Conservation (phyloP, 2,797 vertebrate species). For the Anabacerthia variegaticeps region DNA sequence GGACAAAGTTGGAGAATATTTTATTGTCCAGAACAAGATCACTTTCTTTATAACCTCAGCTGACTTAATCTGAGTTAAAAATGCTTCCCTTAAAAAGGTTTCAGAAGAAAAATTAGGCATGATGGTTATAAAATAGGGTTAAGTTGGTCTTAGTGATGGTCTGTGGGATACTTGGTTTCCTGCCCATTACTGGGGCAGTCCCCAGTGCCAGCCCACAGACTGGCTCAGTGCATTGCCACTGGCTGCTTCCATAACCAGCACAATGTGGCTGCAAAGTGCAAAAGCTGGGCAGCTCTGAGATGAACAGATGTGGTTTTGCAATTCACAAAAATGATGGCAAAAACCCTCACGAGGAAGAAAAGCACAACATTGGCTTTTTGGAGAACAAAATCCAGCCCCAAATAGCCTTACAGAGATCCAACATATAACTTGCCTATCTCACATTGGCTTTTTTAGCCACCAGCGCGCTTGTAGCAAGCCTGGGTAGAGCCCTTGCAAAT, state of each 20-base stretch:
- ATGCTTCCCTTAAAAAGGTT: background rate
- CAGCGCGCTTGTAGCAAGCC: too few species aligned
- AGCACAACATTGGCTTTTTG: background rate
- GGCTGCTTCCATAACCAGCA: background rate
- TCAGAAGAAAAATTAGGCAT: background rate
- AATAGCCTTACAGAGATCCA: background rate
- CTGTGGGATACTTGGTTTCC: background rate
- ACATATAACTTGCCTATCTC: background rate
- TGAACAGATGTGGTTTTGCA: background rate
- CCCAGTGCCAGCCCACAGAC: accelerated
- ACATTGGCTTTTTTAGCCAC: too few species aligned
- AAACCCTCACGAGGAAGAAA: background rate
- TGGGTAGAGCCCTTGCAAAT: too few species aligned
- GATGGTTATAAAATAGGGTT: background rate
- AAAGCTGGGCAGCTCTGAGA: background rate
- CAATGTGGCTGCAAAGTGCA: background rate
- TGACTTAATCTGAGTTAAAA: background rate
- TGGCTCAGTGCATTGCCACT: background rate
- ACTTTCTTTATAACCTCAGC: background rate
- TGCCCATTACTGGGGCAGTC: background rate
- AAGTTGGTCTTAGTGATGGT: background rate
- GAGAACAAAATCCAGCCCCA: background rate
- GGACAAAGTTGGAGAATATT: background rate
- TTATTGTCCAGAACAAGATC: background rate
- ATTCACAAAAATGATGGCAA: background rate